phyloP scores from a whole-genome alignment of 2,113 vertebrate species.

The Puffinus mauretanicus region DNA sequence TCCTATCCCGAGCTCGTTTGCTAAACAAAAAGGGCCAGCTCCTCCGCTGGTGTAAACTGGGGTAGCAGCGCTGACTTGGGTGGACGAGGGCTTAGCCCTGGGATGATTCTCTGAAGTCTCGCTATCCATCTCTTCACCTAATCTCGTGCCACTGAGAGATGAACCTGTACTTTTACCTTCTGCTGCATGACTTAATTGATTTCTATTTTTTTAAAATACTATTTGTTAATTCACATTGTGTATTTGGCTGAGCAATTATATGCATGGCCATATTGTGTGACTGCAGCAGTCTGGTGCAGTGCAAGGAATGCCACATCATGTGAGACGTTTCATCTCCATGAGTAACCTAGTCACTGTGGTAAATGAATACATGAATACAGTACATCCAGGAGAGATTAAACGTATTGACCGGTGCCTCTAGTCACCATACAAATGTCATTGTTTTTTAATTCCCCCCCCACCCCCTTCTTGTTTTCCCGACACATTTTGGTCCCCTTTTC shows the following conservation, averaged over 20 bases:
- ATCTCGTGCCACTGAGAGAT: not conserved
- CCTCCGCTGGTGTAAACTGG: slow-evolving; percentile 11
- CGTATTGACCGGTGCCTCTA: not conserved
- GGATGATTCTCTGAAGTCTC: not conserved
- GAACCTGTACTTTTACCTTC: slow-evolving; percentile 53
- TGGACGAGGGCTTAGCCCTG: not conserved
- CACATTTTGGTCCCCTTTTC: slow-evolving; percentile 57
- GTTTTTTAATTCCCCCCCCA: not conserved
- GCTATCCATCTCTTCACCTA: not conserved
- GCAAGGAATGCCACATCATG: slow-evolving; percentile 8
- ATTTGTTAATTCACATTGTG: slow-evolving; percentile 55
- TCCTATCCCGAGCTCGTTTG: not conserved
- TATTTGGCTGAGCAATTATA: slow-evolving; percentile 26
- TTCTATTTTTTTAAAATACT: not conserved
- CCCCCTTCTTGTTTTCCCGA: slow-evolving; percentile 45
- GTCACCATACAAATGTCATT: not conserved
- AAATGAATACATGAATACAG: not conserved
- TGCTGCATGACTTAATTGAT: slow-evolving; percentile 50
- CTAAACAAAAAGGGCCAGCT: slow-evolving; percentile 53
- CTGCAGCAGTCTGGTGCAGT: slow-evolving; percentile 19
- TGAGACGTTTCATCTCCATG: slow-evolving; percentile 24
- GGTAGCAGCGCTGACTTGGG: not conserved
- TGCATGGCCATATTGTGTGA: slow-evolving; percentile 59
- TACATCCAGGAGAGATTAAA: slow-evolving; percentile 17
- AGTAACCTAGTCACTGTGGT: not conserved